These are phyloP conservation scores for Heterochromis multidens DNA, from an alignment of 2,113 vertebrate genomes.

Conservation along the genomic window DNA sequence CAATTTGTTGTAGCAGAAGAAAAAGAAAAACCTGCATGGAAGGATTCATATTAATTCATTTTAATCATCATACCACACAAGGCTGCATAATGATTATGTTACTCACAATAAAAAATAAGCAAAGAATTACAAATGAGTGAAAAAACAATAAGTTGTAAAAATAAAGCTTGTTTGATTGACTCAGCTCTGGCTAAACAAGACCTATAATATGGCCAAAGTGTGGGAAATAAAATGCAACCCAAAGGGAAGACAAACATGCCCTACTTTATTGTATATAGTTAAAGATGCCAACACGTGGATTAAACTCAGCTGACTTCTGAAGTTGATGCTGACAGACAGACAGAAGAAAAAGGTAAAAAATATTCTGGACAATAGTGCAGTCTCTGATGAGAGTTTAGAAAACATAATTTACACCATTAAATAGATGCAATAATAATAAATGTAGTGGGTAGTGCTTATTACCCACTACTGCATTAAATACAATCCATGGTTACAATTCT, in stretches of 20 bases:
- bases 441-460: neutral
- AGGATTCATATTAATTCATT: neutral
- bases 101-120: neutral
- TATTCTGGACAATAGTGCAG: neutral
- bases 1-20: neutral
- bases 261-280: neutral
- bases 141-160: neutral
- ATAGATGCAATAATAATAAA: neutral
- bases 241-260: neutral
- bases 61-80: neutral
- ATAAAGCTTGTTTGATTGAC: neutral
- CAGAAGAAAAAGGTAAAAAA: neutral
- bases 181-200: neutral
- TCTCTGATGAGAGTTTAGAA: neutral
- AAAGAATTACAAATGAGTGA: neutral
- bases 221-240: neutral
- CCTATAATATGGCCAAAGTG: neutral
- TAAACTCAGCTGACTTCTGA: neutral
- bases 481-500: neutral
- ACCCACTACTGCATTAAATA: neutral
- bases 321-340: neutral
- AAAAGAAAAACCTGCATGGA: neutral
- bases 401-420: neutral
- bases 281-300: neutral
- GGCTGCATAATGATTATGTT: neutral